Evolutionary conservation across 2,113 vertebrate genomes (phyloP).

Genomic region (Haemorhous mexicanus): DNA sequence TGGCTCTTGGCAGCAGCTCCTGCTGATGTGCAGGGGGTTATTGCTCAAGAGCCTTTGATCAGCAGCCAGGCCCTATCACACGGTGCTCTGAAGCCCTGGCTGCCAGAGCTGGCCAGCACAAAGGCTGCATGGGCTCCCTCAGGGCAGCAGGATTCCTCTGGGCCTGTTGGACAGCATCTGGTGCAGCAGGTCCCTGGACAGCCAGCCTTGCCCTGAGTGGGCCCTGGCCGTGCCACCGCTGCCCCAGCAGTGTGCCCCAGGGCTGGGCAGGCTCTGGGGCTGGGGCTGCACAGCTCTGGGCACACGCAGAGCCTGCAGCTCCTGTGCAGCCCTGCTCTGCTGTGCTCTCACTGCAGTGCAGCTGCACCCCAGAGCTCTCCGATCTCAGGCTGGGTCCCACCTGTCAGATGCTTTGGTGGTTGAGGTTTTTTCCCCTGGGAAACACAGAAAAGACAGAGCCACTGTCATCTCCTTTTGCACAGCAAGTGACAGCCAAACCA

Average conservation of each 20-base stretch:
- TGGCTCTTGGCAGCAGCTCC: conserved; percentile 33
- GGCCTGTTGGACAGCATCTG: background rate
- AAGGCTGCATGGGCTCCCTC: background rate
- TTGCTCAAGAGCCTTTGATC: conserved; percentile 65
- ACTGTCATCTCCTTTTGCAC: background rate
- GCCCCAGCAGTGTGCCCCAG: background rate
- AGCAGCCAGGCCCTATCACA: conserved; percentile 33
- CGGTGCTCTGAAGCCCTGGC: background rate
- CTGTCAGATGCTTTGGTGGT: too few species aligned
- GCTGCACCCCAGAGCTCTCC: background rate
- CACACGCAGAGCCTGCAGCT: background rate
- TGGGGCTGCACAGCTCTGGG: background rate
- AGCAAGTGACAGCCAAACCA: background rate
- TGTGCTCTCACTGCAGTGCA: background rate
- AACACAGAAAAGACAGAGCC: background rate
- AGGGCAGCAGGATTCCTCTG: background rate
- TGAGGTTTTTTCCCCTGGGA: background rate
- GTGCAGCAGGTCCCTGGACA: background rate
- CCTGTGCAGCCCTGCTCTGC: background rate
- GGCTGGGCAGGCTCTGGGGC: background rate
- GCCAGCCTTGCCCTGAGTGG: background rate
- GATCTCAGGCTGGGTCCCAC: background rate
- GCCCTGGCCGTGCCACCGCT: background rate
- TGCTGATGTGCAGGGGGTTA: conserved; percentile 34
- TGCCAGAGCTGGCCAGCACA: background rate